phyloP scores from a whole-genome alignment of 2,888 invertebrate species.

The Brenthis ino region DNA sequence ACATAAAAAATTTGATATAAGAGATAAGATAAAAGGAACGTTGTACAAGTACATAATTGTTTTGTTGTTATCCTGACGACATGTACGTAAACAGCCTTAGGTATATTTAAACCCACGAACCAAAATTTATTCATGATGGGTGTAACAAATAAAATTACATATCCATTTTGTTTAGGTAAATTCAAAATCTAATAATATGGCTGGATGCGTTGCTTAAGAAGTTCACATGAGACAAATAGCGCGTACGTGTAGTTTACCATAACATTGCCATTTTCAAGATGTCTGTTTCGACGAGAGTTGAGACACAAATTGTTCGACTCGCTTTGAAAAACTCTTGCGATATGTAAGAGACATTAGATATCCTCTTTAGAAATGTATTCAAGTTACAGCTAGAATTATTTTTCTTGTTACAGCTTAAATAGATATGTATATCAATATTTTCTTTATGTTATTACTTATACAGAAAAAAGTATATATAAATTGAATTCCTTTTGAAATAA shows the following conservation, averaged over 20 bases:
- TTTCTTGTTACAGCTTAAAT: too few relatives aligned
- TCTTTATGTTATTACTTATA: not conserved
- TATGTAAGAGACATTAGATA: constrained; percentile 3
- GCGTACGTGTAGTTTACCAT: constrained; percentile 62
- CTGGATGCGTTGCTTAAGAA: constrained; percentile 51
- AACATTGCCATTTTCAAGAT: constrained; percentile 58
- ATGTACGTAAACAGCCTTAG: too few relatives aligned
- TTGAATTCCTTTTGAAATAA: constrained; percentile 1
- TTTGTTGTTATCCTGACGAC: too few relatives aligned
- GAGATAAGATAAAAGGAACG: too few relatives aligned
- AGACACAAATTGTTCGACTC: constrained; percentile 65
- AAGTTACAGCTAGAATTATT: not conserved
- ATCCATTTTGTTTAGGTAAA: constrained; percentile 6
- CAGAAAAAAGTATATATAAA: not conserved
- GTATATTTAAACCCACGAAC: too few relatives aligned
- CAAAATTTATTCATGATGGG: not conserved
- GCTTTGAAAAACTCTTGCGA: constrained; percentile 12
- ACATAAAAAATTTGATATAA: too few relatives aligned
- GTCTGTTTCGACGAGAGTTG: constrained; percentile 57
- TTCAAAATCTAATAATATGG: constrained; percentile 18
- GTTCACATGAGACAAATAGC: constrained; percentile 60
- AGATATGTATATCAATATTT: not conserved
- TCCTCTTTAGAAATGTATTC: not conserved
- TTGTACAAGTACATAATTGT: too few relatives aligned
- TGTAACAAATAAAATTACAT: not conserved